phyloP scores from a whole-genome alignment of 2,113 vertebrate species.

The Tympanuchus pallidicinctus region DNA sequence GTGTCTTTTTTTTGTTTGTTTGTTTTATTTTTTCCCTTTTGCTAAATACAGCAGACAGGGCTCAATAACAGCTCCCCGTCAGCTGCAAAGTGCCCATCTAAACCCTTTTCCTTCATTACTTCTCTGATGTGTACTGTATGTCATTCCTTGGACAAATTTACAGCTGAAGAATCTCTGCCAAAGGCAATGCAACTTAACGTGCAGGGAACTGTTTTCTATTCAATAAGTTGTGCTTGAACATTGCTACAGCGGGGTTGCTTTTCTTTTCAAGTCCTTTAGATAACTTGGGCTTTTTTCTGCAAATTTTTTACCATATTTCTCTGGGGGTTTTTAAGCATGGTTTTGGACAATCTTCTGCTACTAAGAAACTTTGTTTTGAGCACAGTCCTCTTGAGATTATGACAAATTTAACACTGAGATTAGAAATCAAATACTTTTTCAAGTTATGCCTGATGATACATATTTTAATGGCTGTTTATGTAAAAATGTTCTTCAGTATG shows the following conservation, averaged over 20 bases:
- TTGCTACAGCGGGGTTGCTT: not conserved
- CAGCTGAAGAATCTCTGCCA: slow-evolving; percentile 63
- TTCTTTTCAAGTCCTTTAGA: not conserved
- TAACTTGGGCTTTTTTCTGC: not conserved
- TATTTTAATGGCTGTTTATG: slow-evolving; percentile 28
- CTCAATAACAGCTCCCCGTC: not conserved
- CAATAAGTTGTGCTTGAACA: not conserved
- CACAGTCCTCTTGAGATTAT: not conserved
- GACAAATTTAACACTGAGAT: not conserved
- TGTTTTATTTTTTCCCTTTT: not conserved
- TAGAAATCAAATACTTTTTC: not conserved
- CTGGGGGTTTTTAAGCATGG: not conserved
- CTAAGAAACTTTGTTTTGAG: not conserved
- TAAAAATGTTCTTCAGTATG: not conserved
- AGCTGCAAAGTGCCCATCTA: slow-evolving; percentile 34
- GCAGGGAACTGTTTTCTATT: slow-evolving; percentile 52
- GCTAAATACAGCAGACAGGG: slow-evolving; percentile 15
- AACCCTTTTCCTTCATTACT: slow-evolving; percentile 39
- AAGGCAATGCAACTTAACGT: slow-evolving; percentile 61
- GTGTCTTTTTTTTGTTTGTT: not conserved
- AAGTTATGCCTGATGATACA: not conserved
- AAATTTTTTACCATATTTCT: slow-evolving; percentile 38
- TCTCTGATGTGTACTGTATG: slow-evolving; percentile 29
- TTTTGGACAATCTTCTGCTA: not conserved
- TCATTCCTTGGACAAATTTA: slow-evolving; percentile 51